Evolutionary conservation across 2,888 invertebrate genomes (phyloP).

Genomic region (Ellobium chinense): DNA sequence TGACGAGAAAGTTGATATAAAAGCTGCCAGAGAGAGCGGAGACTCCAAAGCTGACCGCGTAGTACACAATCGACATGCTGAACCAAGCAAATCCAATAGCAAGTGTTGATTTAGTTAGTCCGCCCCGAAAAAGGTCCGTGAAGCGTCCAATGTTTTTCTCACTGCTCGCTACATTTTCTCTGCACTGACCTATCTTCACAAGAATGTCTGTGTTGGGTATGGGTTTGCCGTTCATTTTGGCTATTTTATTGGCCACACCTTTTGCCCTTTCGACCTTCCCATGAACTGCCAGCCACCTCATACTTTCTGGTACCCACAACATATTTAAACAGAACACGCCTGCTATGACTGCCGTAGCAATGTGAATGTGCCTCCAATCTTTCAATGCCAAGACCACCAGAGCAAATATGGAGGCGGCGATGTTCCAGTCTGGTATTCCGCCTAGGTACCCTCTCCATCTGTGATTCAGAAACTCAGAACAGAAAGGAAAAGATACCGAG

Average conservation of each 20-base stretch:
- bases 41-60: slow-evolving; percentile 77
- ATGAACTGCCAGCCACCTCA: slow-evolving; percentile 60
- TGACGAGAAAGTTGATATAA: slow-evolving; percentile 79
- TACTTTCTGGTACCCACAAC: slow-evolving; percentile 57
- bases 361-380: background rate
- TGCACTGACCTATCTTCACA: background rate
- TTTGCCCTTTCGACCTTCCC: slow-evolving; percentile 57
- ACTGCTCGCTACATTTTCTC: background rate
- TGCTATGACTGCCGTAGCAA: background rate
- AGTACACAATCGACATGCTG: slow-evolving; percentile 78
- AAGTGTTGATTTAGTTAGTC: background rate
- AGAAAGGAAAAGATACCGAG: no score
- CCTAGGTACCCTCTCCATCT: no score
- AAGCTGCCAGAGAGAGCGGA: slow-evolving; percentile 78
- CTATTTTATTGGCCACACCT: slow-evolving; percentile 52
- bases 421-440: no score
- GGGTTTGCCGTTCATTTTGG: slow-evolving; percentile 55
- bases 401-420: background rate
- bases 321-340: background rate
- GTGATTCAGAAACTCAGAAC: no score
- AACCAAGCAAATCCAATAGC: slow-evolving; percentile 77
- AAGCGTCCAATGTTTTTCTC: background rate
- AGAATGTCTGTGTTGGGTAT: slow-evolving; percentile 46
- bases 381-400: background rate
- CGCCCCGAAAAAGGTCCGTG: background rate